Conservation (phyloP, 2,797 vertebrate species). For the Molossus molossus region DNA sequence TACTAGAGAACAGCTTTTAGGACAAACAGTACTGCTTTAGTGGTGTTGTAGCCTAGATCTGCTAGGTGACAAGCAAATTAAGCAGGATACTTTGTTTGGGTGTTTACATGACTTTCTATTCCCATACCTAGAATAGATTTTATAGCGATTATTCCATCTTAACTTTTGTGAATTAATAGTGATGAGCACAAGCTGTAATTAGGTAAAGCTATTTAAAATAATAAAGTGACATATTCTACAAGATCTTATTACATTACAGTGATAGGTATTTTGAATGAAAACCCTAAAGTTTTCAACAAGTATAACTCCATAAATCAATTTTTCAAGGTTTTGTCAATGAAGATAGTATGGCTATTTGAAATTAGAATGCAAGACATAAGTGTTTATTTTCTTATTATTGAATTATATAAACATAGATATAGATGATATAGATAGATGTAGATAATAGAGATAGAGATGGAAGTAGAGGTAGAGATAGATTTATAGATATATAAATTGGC, state of each 20-base stretch:
- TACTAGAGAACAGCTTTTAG: not conserved
- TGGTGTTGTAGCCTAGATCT: not conserved
- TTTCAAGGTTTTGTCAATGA: not conserved
- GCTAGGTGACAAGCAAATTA: not conserved
- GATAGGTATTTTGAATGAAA: constrained; percentile 3
- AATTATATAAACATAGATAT: not conserved
- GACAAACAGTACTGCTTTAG: not conserved
- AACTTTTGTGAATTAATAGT: not conserved
- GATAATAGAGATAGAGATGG: not conserved
- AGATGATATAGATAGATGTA: not conserved
- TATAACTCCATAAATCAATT: not conserved
- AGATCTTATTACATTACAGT: not conserved
- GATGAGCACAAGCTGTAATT: not conserved
- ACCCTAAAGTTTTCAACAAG: not conserved
- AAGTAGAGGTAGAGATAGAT: not conserved
- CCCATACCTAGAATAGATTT: not conserved
- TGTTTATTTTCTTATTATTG: not conserved
- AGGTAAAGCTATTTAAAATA: not conserved
- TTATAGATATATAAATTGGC: not conserved
- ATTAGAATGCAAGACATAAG: not conserved
- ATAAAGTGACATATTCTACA: not conserved
- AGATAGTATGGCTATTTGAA: not conserved
- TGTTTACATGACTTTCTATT: not conserved
- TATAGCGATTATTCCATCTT: not conserved
- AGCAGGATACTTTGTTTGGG: not conserved